These are phyloP conservation scores for Dynastes maya DNA, from an alignment of 2,888 invertebrate species.

Conservation along the genomic window DNA sequence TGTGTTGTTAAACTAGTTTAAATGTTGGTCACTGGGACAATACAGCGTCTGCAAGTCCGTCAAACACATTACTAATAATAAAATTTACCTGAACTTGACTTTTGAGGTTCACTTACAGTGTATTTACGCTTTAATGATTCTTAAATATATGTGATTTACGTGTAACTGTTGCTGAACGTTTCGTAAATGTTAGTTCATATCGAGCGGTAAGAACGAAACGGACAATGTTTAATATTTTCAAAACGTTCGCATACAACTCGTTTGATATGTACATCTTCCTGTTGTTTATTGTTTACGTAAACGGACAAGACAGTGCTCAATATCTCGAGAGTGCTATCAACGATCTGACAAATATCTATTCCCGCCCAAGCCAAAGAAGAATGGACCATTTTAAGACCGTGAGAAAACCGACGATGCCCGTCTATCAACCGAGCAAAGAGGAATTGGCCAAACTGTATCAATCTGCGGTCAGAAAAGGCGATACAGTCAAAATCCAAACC, in stretches of 20 bases:
- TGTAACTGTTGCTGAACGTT: constrained; percentile 48
- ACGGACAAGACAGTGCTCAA: constrained; percentile 49
- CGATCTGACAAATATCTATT: constrained; percentile 43
- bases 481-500: constrained; percentile 64
- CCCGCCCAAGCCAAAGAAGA: constrained; percentile 33
- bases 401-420: constrained; percentile 11
- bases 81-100: constrained; percentile 49
- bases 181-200: constrained; percentile 19
- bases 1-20: constrained; percentile 54
- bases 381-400: constrained; percentile 31
- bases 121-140: constrained; percentile 67
- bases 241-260: constrained; percentile 30
- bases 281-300: constrained; percentile 36
- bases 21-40: constrained; percentile 62
- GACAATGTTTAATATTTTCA: constrained; percentile 39
- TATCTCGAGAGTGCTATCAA: constrained; percentile 52
- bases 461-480: constrained; percentile 68
- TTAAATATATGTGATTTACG: constrained; percentile 68
- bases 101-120: constrained; percentile 51
- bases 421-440: constrained; percentile 62
- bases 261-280: constrained; percentile 35
- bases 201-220: constrained; percentile 36
- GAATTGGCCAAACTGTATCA: constrained; percentile 72
- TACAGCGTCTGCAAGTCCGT: constrained; percentile 54
- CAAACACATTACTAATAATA: constrained; percentile 53